Base-by-base conservation (phyloP, 2,113 vertebrate species). In the Callionymus lyra region DNA sequence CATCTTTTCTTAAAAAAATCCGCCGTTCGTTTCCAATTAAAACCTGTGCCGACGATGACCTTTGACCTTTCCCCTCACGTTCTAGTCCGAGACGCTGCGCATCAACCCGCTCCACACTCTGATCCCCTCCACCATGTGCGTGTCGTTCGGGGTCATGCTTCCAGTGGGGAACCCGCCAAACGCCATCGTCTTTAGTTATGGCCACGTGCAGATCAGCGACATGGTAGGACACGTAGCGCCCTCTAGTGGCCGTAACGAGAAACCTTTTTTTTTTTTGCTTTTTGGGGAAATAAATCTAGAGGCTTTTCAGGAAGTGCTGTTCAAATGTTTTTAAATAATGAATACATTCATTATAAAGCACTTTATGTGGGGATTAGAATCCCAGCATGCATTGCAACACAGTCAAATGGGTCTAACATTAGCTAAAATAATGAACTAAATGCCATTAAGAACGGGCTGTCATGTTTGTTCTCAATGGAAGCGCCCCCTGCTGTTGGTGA, bases 141-240 rank as follows among this genome's bases (percentile, higher is more conserved):
- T 97, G 76, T 98, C 94, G 12, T 94, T 99, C 9, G 95, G 93
- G 12, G 93, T 99, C 75, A 99, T 98, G 94, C 83, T 99, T 68
- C 95, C 95, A 1, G 94, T 99, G 61, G 95, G 94, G 47, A 99
- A 99, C 65, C 95, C 95, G 27, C 95, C 95, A 57, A 99, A 99
- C 3, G 95, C 95, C 71, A 98, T 99, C 6, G 91, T 98, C 76
- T 99, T 96, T 83, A 97, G 90, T 76, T 99, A 99, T 0, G 92
- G 94, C 41, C 92, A 99, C 68, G 89, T 93, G 82, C 84, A 92
- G 74, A 94, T 99, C 68, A 92, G 89, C 62, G 95, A 99, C 43
- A 99, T 99, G 95, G 95, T 98, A 74, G 79, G 77, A 5, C 13
- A 32, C 12, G 14, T 38, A 17, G 32, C 39, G 46, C 33, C 47